Evolutionary conservation across 2,888 invertebrate genomes (phyloP), one percentile per base, ranked within the genome.

Genomic region (Hedya salicella): DNA sequence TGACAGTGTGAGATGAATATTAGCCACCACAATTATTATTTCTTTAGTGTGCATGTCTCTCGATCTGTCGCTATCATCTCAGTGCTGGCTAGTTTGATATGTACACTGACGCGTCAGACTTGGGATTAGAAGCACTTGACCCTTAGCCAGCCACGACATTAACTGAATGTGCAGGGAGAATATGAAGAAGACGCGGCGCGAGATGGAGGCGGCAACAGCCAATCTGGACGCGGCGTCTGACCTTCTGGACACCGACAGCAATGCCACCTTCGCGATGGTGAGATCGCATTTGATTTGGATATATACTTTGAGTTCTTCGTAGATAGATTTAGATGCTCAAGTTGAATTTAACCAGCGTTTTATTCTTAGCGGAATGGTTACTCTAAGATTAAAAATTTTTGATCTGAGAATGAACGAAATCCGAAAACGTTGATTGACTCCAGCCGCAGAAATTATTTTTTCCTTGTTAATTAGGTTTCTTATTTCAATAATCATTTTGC

Each of bases 191-290:
- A 96, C 97, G 87, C 94, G 96, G 78, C 93, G 96, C 71, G 97
- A 97, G 90, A 93, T 97, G 93, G 97, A 97, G 88, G 96, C 97
- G 74, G 96, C 97, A 75, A 95, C 96, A 52, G 95, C 95, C n/a
- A 96, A 96, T 73, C 94, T 97, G 93, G 97, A 97, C 80, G 96
- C 97, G 46, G 95, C 96, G 52, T 96, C 97, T 44, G 97, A 97
- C 85, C 94, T 97, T 71, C 93, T 97, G 80, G 97, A 98, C 81
- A 95, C 96, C 32, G 98, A 98, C 86, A 97, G 97, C 87, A 95
- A 96, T 80, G 95, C 97, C 67, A 97, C 97, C 69, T 98, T 98
- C 87, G 96, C 97, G 83, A 97, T 98, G 97, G 98, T 98, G 95
- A 95, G 94, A 92, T 85, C 86, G 84, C 71, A 69, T 70, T 75